phyloP scores from a whole-genome alignment of 2,888 invertebrate species.

The Eulithis prunata region DNA sequence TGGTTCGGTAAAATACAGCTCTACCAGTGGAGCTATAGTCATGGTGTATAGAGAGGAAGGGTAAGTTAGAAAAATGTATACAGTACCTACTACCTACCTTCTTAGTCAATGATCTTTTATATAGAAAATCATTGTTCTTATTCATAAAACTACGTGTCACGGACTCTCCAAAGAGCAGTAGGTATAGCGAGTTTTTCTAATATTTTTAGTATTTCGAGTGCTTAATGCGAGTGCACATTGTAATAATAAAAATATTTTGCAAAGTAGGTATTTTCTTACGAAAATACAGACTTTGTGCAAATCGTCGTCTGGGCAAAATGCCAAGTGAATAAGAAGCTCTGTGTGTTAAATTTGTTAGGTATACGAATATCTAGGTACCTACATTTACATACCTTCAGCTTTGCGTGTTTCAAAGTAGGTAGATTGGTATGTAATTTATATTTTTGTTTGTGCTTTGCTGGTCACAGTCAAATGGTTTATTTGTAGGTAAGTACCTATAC shows the following conservation, averaged over 20 bases:
- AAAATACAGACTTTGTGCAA: constrained; percentile 47
- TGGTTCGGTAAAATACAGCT: constrained; percentile 90
- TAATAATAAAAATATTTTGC: constrained; percentile 20
- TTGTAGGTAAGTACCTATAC: too few relatives aligned
- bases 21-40: constrained; percentile 89
- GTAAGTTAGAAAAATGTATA: constrained; percentile 74
- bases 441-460: too few relatives aligned
- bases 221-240: not conserved
- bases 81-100: not conserved
- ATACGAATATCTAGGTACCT: constrained; percentile 8
- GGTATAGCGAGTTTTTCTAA: too few relatives aligned
- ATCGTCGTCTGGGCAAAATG: constrained; percentile 46
- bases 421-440: too few relatives aligned
- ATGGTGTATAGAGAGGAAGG: constrained; percentile 95
- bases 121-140: not conserved
- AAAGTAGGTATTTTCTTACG: constrained; percentile 35
- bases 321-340: constrained; percentile 47
- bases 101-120: not conserved
- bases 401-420: constrained; percentile 8
- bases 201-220: not conserved
- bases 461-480: too few relatives aligned
- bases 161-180: too few relatives aligned
- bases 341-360: not conserved
- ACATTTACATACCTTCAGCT: constrained; percentile 15
- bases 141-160: not conserved